A percentile compares a stretch with the other conserved stretches of the same genome.
These are phyloP conservation scores for Podarcis cretensis DNA, from an alignment of 2,113 vertebrate genomes.

Conservation along the genomic window DNA sequence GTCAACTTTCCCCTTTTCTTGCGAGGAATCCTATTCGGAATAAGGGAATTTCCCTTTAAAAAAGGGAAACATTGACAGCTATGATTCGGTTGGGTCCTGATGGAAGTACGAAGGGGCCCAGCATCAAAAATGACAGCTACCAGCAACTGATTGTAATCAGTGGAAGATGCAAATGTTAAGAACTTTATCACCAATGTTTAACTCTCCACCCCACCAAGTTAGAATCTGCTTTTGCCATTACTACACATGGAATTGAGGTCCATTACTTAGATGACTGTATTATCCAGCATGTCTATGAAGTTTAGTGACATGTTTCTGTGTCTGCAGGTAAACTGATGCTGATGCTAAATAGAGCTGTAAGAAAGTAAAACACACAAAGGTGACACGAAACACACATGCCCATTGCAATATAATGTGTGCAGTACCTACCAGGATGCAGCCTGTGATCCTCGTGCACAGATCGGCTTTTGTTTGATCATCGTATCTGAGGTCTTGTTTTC, in stretches of 20 bases:
- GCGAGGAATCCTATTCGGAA: too few relatives aligned
- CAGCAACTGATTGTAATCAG: neutral
- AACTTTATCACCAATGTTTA: neutral
- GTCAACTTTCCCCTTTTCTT: too few relatives aligned
- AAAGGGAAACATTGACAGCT: too few relatives aligned
- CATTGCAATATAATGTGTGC: neutral
- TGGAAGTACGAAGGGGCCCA: neutral
- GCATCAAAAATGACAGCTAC: slow-evolving; percentile 1
- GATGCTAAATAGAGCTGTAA: neutral
- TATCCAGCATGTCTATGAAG: neutral
- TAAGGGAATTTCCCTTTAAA: too few relatives aligned
- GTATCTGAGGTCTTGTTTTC: neutral
- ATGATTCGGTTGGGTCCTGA: neutral
- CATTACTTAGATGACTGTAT: slow-evolving; percentile 6
- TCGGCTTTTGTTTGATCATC: neutral
- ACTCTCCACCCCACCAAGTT: slow-evolving; percentile 12
- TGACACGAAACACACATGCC: neutral
- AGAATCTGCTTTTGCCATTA: slow-evolving; percentile 47
- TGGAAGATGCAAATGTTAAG: slow-evolving; percentile 3
- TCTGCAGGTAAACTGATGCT: neutral
- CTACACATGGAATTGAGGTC: neutral
- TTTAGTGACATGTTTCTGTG: neutral
- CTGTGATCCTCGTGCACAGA: neutral
- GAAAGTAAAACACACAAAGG: neutral
- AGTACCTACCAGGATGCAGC: neutral